Percentiles rank a stretch among this genome's conserved stretches.
phyloP scores from a whole-genome alignment of 2,888 invertebrate species.

The Heliothis peltigera region DNA sequence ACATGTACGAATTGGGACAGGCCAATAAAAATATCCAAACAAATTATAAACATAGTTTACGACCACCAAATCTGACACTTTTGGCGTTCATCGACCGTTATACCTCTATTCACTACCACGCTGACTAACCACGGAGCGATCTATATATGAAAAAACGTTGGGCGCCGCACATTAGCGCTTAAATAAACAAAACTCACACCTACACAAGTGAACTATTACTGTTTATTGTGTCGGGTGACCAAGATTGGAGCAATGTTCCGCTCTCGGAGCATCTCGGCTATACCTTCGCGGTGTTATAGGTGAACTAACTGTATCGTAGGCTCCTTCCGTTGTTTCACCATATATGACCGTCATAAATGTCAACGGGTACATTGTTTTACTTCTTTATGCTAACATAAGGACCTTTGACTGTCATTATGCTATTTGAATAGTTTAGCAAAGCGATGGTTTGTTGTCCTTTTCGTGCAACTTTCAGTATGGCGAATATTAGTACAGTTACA shows the following conservation, averaged over 20 bases:
- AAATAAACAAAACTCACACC: slow-evolving; percentile 48
- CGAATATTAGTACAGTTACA: not conserved
- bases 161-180: slow-evolving; percentile 39
- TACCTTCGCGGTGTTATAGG: slow-evolving; percentile 70
- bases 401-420: slow-evolving; percentile 48
- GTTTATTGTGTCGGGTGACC: slow-evolving; percentile 65
- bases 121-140: slow-evolving; percentile 40
- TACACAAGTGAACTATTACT: slow-evolving; percentile 46
- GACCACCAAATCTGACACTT: slow-evolving; percentile 27
- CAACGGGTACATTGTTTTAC: slow-evolving; percentile 53
- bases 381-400: slow-evolving; percentile 54
- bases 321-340: slow-evolving; percentile 73
- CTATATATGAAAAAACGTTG: slow-evolving; percentile 13
- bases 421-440: slow-evolving; percentile 48
- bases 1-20: not conserved
- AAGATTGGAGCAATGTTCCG: slow-evolving; percentile 78
- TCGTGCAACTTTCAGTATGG: not conserved
- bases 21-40: slow-evolving; percentile 29
- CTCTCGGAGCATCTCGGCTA: slow-evolving; percentile 77
- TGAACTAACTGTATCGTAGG: slow-evolving; percentile 78
- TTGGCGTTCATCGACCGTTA: slow-evolving; percentile 27
- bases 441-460: slow-evolving; percentile 21
- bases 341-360: slow-evolving; percentile 63
- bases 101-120: slow-evolving; percentile 7
- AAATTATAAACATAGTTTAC: not conserved